phyloP scores from a whole-genome alignment of 1,140 invertebrate genomes.

The Druon quercuslanigerum region DNA sequence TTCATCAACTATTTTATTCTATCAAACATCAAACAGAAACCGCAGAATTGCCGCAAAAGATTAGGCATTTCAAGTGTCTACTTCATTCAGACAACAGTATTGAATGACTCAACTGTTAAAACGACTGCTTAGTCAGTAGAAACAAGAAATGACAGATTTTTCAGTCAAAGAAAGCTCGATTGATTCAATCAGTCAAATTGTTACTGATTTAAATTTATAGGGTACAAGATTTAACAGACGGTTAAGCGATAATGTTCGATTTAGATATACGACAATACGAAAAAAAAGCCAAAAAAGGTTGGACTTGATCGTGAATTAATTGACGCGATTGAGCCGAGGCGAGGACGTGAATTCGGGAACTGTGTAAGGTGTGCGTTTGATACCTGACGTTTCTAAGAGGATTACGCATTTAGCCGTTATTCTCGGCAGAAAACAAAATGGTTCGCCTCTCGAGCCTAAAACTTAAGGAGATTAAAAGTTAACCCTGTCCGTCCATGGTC shows the following conservation, averaged over 20 bases:
- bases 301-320: slow-evolving; percentile 23
- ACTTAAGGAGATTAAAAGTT: slow-evolving; percentile 71
- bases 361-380: slow-evolving; percentile 46
- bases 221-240: neutral
- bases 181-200: no score
- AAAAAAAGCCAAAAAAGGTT: neutral
- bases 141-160: no score
- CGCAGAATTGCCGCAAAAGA: no score
- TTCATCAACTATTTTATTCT: no score
- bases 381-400: slow-evolving; percentile 66
- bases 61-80: no score
- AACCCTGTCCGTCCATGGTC: slow-evolving; percentile 54
- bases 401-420: slow-evolving; percentile 61
- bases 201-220: no score
- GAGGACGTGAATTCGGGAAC: slow-evolving; percentile 25
- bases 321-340: neutral
- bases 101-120: no score
- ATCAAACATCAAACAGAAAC: no score
- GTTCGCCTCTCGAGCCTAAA: slow-evolving; percentile 57
- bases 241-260: neutral
- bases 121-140: no score
- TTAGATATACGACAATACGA: neutral
- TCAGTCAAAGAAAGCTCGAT: no score
- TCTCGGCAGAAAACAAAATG: slow-evolving; percentile 63
- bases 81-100: no score